Conservation (phyloP, 2,113 vertebrate species). For the Engystomops pustulosus region DNA sequence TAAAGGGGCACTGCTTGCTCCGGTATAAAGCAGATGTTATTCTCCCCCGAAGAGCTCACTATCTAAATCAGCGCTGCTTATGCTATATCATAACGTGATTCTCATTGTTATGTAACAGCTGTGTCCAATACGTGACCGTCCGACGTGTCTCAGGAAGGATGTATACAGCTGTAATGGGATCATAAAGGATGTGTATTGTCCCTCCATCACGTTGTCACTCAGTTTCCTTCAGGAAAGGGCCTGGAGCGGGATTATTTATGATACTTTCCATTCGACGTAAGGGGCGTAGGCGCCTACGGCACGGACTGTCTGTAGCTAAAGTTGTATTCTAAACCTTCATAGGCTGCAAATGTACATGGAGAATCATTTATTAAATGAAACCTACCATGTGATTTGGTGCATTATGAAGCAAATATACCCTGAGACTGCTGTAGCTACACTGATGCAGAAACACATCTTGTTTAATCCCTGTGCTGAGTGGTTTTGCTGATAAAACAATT, state of each 20-base stretch:
- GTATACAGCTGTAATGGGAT: neutral
- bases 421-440: too few relatives aligned
- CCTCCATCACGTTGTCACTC: neutral
- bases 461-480: too few relatives aligned
- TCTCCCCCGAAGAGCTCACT: too few relatives aligned
- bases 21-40: too few relatives aligned
- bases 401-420: too few relatives aligned
- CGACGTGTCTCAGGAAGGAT: conserved; percentile 31
- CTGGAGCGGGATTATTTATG: neutral
- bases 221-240: neutral
- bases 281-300: neutral
- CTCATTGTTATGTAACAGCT: neutral
- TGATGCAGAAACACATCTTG: too few relatives aligned
- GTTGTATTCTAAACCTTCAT: neutral
- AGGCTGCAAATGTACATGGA: too few relatives aligned
- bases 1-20: neutral
- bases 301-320: neutral
- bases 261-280: neutral
- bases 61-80: too few relatives aligned
- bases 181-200: conserved; percentile 23
- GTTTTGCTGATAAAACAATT: too few relatives aligned
- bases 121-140: conserved; percentile 12
- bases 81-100: too few relatives aligned
- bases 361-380: too few relatives aligned
- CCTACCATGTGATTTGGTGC: too few relatives aligned